Evolutionary conservation across 2,113 vertebrate genomes (phyloP), one percentile per base, ranked within the genome.

Genomic region (Sclerurus mexicanus): DNA sequence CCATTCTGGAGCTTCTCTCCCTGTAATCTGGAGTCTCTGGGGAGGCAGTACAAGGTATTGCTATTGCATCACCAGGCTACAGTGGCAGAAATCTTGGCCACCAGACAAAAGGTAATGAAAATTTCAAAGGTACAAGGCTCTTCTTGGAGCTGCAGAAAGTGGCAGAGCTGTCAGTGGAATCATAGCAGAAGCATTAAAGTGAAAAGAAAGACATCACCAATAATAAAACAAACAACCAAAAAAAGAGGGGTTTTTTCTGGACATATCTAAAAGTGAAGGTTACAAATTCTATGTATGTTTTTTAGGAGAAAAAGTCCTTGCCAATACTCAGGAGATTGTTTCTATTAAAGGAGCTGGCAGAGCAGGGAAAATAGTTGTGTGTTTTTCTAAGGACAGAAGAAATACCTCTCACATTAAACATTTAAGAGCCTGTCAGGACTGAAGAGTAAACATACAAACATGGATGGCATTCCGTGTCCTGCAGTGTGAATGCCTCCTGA

Each of bases 71-170:
- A 71, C 4, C 3, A 35, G 30, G 66, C n/a, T 86, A 84, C 50
- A 72, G 40, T n/a, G 67, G 87, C 63, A 74, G 16, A 82, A 89
- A 85, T 56, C 72, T 88, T 96, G 91, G 86, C 96, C 96, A 81
- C 28, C 42, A 94, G 78, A 96, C 90, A 96, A 96, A 94, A 95
- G 77, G 68, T 96, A 96, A 96, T 92, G 74, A 97, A 97, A 97
- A 96, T 96, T 96, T 97, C 95, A 97, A 94, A 97, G 93, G 63
- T 89, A 95, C 94, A 94, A 95, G 90, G 89, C 42, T 96, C 74
- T 69, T 76, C 71, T 69, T 76, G 52, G 55, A 97, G 87, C 64
- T 88, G 52, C 24, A 37, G 88, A 87, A 97, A 96, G 74, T 88
- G 87, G 97, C 85, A 83, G 67, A 25, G 39, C 55, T 96, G 96